Base-by-base conservation (phyloP, 2,888 invertebrate species). In the Pterobdella sp. region DNA sequence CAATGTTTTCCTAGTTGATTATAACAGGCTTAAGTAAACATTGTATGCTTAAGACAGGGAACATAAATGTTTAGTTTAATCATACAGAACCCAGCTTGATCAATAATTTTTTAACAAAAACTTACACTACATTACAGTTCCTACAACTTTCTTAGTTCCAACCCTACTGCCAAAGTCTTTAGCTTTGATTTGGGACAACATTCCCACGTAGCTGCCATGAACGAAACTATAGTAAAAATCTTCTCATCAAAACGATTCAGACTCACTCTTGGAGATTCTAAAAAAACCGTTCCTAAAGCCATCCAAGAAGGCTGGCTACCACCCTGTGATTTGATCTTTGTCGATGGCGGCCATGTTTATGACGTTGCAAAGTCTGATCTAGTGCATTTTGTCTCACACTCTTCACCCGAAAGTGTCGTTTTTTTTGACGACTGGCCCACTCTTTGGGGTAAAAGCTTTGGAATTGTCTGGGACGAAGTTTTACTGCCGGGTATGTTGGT, bases 261-360 rank as follows among this genome's bases (percentile, higher is more conserved):
- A 32, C 29, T 74, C n/a, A 64, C 49, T 31, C 76, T 72, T 32
- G 77, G 77, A 3, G 74, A 75, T 42, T 76, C 77, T 34, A 64
- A 29, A 18, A 32, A 60, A 29, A 75, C 75, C 3, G 31, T 77
- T 7, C 73, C 76, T 0, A n/a, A 32, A 10, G 74, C 73, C 63
- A 42, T 37, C 37, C 3, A 14, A 7, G 31, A n/a, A 10, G 31
- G 66, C 18, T 72, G 65, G 35, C 60, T 42, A 2, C 29, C 72
- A 1, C 31, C 22, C n/a, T 77, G 77, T 31, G 77, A 77, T 63
- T 31, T 77, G n/a, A 37, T 75, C 26, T 60, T 74, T 31, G 72
- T 77, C 3, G 77, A 77, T 63, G 77, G 77, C 22, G 76, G 77
- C 4, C 77, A 77, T 52, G 52, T 35, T 18, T 72, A 68, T 52